These are phyloP conservation scores for Alauda arvensis DNA, from an alignment of 2,797 vertebrate species.

Conservation along the genomic window DNA sequence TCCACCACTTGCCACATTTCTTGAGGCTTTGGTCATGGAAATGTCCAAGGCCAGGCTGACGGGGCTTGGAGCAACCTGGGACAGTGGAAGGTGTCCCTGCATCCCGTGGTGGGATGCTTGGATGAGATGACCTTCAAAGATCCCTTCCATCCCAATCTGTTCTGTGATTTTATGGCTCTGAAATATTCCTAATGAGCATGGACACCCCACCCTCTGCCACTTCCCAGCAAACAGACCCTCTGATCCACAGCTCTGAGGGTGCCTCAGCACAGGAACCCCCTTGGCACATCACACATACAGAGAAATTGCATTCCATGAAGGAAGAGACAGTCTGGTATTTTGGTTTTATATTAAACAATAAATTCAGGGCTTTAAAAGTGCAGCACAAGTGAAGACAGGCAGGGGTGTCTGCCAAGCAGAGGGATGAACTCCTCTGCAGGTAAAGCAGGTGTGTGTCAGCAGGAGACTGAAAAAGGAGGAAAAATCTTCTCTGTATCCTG, in stretches of 20 bases:
- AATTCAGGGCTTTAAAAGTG: neutral
- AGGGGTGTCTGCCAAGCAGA: neutral
- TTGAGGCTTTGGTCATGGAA: neutral
- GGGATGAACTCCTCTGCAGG: neutral
- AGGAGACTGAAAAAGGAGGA: neutral
- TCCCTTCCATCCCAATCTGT: neutral
- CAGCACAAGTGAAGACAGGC: neutral
- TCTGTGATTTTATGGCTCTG: neutral
- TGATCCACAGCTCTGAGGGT: accelerated
- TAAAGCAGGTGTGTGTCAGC: neutral
- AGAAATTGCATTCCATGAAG: neutral
- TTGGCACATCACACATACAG: neutral
- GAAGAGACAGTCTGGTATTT: neutral
- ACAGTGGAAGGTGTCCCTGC: neutral
- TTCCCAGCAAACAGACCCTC: neutral
- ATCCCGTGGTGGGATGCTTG: neutral
- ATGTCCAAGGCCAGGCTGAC: neutral
- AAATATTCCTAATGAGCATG: neutral
- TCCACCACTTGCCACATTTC: neutral
- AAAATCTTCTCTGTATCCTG: neutral
- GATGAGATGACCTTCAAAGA: neutral
- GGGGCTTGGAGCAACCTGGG: neutral
- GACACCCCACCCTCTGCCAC: neutral
- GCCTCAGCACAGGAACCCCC: neutral
- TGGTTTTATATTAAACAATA: neutral